phyloP scores from a whole-genome alignment of 2,888 invertebrate species.

The Megastigmus dorsalis region DNA sequence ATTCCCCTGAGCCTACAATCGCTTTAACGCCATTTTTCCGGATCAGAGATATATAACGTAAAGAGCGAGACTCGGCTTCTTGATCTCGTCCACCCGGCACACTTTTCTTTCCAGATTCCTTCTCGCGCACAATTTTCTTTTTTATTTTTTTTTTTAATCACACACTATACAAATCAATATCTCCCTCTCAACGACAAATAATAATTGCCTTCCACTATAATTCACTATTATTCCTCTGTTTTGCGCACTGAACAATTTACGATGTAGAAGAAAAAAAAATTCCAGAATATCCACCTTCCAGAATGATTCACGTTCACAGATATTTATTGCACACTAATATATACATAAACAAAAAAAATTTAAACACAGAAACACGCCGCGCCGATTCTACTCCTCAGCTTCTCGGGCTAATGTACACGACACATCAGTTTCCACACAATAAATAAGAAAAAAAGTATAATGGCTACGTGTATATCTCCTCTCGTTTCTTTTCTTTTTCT shows the following conservation, averaged over 20 bases:
- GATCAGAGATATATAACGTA: background rate
- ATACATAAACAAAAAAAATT: background rate
- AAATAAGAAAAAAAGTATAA: background rate
- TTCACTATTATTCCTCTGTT: constrained; percentile 39
- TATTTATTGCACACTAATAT: constrained; percentile 32
- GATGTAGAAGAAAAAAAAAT: background rate
- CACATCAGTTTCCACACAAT: background rate
- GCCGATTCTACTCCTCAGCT: background rate
- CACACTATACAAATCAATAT: constrained; percentile 6
- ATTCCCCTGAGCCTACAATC: constrained; percentile 29
- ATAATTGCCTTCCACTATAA: constrained; percentile 28
- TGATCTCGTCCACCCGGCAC: too few species aligned
- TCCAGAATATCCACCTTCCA: constrained; percentile 9
- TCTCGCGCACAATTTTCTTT: background rate
- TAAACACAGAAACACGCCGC: background rate
- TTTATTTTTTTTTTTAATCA: constrained; percentile 4
- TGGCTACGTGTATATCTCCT: too few species aligned
- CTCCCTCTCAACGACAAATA: background rate
- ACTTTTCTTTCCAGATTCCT: background rate
- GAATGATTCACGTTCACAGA: constrained; percentile 20
- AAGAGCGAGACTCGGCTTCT: too few species aligned
- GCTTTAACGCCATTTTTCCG: constrained; percentile 51
- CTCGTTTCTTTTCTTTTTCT: too few species aligned
- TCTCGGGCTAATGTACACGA: background rate
- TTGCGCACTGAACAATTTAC: constrained; percentile 4